phyloP scores from a whole-genome alignment of 2,888 invertebrate species.

The Hesperia comma region DNA sequence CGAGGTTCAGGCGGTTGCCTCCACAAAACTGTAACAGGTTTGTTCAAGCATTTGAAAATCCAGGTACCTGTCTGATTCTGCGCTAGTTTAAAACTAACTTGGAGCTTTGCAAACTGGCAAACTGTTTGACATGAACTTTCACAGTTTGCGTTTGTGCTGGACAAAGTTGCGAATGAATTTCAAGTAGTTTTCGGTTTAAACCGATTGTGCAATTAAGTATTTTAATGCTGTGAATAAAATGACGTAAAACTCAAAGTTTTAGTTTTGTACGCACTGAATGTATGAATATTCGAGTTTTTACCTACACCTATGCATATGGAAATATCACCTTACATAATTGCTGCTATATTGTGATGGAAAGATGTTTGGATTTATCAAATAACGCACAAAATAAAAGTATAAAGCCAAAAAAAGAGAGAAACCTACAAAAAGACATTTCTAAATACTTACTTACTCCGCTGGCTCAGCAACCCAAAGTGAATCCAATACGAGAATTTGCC shows the following conservation, averaged over 20 bases:
- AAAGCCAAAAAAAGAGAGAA: too few species aligned
- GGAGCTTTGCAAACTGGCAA: constrained; percentile 4
- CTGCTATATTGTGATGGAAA: too few species aligned
- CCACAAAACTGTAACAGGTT: not conserved
- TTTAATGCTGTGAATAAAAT: not conserved
- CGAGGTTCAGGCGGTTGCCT: too few species aligned
- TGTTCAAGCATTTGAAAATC: constrained; percentile 17
- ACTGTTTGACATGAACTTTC: constrained; percentile 13
- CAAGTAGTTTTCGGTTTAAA: not conserved
- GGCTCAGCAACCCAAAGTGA: too few species aligned
- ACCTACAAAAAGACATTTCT: too few species aligned
- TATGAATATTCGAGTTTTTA: too few species aligned
- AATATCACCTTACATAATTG: too few species aligned
- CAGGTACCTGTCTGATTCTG: not conserved
- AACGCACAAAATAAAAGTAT: too few species aligned
- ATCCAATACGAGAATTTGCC: too few species aligned
- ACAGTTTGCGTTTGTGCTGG: constrained; percentile 4
- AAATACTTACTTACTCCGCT: too few species aligned
- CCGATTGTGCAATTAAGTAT: not conserved
- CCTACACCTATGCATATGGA: not conserved
- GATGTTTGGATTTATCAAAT: too few species aligned
- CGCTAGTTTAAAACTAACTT: constrained; percentile 16
- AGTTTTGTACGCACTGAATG: too few species aligned
- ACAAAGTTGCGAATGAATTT: constrained; percentile 15
- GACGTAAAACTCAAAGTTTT: not conserved